Evolutionary conservation across 2,888 invertebrate species (phyloP).

Genomic region (Amitus sp.): DNA sequence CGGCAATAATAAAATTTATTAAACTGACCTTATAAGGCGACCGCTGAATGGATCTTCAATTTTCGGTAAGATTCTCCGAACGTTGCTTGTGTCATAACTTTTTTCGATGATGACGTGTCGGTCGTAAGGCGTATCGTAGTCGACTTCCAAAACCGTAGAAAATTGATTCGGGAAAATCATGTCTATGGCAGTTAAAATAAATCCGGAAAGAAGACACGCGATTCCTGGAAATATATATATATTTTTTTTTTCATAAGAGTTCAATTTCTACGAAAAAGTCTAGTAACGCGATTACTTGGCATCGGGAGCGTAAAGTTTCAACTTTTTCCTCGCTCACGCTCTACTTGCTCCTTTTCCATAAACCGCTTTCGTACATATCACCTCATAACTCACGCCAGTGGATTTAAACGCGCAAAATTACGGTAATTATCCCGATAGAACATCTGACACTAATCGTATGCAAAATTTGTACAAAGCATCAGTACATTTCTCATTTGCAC

Average conservation of each 20-base stretch:
- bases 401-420: constrained; percentile 4
- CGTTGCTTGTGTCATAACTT: constrained; percentile 74
- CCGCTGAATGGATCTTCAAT: constrained; percentile 58
- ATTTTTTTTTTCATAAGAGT: too few species aligned
- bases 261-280: too few species aligned
- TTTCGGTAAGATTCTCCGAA: constrained; percentile 54
- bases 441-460: not conserved
- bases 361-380: constrained; percentile 13
- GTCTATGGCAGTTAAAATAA: constrained; percentile 84
- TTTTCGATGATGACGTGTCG: constrained; percentile 91
- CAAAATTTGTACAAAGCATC: too few species aligned
- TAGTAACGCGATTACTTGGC: too few species aligned
- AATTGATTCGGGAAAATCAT: constrained; percentile 90
- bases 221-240: constrained; percentile 80
- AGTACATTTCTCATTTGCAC: too few species aligned
- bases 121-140: constrained; percentile 94
- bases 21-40: constrained; percentile 56
- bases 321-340: constrained; percentile 7
- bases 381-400: constrained; percentile 12
- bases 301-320: too few species aligned
- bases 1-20: too few species aligned
- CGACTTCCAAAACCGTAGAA: constrained; percentile 90
- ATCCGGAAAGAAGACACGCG: constrained; percentile 80
- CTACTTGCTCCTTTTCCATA: constrained; percentile 13
- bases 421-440: not conserved